A percentile compares a stretch with the other conserved stretches of the same genome.
Evolutionary conservation across 2,113 vertebrate species (phyloP).

Genomic region (Oxyura jamaicensis): DNA sequence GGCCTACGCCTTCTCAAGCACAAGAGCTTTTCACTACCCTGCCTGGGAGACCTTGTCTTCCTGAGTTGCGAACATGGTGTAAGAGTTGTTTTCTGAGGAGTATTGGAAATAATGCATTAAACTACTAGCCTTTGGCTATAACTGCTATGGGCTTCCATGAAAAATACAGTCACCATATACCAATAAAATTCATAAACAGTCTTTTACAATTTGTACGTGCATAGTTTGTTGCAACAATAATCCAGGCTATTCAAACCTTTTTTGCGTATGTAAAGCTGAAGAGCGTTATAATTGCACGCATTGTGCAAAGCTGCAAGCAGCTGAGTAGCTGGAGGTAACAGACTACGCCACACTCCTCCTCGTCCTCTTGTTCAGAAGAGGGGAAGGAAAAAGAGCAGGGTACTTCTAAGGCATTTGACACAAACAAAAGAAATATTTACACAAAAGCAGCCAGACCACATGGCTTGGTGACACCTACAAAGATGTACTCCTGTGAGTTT

Average conservation of each 20-base stretch:
- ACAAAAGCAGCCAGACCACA: conserved; percentile 75
- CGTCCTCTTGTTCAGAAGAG: not conserved
- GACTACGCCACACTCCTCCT: not conserved
- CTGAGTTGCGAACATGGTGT: not conserved
- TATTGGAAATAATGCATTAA: conserved; percentile 6
- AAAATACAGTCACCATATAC: not conserved
- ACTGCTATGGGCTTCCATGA: not conserved
- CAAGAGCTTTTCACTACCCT: not conserved
- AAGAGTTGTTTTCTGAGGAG: not conserved
- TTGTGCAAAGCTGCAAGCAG: not conserved
- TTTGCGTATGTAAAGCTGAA: not conserved
- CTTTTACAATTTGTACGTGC: not conserved
- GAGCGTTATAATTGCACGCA: not conserved
- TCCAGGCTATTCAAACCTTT: not conserved
- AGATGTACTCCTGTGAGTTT: conserved; percentile 67
- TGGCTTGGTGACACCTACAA: conserved; percentile 77
- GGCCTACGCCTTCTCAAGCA: not conserved
- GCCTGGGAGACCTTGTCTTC: fast-evolving
- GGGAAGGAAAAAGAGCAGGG: conserved; percentile 16
- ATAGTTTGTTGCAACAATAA: conserved; percentile 10
- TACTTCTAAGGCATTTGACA: conserved; percentile 53
- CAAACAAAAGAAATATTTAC: conserved; percentile 77
- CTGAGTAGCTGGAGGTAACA: conserved; percentile 8
- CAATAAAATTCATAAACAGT: conserved; percentile 15
- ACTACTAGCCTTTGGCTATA: conserved; percentile 23